These are phyloP conservation scores for Liolophura sinensis DNA, from an alignment of 1,140 invertebrate genomes.

Conservation along the genomic window DNA sequence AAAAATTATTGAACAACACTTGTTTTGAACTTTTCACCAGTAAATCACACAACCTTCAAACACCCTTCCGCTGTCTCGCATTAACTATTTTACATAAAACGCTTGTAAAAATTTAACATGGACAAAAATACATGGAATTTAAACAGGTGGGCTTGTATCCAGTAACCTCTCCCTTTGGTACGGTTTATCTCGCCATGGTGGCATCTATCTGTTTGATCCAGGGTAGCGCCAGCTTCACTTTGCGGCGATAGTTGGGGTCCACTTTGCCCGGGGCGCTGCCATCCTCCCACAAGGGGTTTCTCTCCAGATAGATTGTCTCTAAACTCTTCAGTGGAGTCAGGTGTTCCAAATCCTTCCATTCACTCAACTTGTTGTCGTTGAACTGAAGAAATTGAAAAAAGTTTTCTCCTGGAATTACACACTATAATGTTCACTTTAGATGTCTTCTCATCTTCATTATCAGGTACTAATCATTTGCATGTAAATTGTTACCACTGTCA, in stretches of 20 bases:
- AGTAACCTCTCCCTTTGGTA: no score
- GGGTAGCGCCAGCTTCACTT: constrained; percentile 86
- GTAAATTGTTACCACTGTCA: no score
- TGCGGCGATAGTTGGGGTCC: constrained; percentile 86
- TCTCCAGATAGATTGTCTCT: constrained; percentile 89
- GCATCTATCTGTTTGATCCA: constrained; percentile 93
- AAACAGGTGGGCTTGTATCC: no score
- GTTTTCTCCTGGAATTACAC: background rate
- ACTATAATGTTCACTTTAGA: background rate
- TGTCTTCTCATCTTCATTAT: no score
- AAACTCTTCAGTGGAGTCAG: constrained; percentile 77
- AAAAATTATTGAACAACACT: no score
- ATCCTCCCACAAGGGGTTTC: constrained; percentile 76
- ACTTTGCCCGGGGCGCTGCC: constrained; percentile 43
- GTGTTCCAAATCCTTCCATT: constrained; percentile 83
- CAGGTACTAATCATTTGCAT: no score
- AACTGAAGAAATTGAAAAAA: constrained; percentile 68
- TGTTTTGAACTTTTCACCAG: no score
- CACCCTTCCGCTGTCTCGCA: no score
- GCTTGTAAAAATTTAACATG: no score
- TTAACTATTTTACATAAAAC: no score
- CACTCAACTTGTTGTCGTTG: constrained; percentile 87
- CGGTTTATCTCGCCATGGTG: constrained; percentile 61
- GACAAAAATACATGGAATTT: no score
- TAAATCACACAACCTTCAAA: no score